A percentile compares a stretch with the other conserved stretches of the same genome.
phyloP scores from a whole-genome alignment of 2,888 invertebrate genomes.

The Ommatoiulus sabulosus region DNA sequence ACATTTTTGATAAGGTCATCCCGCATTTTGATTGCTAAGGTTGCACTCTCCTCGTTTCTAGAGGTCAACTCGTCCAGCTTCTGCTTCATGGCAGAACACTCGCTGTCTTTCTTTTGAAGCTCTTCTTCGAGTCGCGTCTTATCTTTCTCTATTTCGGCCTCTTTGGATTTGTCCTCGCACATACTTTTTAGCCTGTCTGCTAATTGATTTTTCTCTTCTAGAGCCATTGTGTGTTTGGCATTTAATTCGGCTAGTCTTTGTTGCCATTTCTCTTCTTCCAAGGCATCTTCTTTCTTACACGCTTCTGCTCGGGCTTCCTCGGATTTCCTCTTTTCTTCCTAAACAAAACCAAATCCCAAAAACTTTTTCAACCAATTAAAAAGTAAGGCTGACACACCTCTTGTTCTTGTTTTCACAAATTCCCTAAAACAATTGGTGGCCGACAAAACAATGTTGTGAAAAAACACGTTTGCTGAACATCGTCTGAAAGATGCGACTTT shows the following conservation, averaged over 20 bases:
- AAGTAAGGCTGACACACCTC: too few relatives aligned
- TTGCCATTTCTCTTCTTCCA: background rate
- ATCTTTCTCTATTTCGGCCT: background rate
- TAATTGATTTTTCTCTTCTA: conserved; percentile 8
- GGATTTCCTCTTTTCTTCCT: background rate
- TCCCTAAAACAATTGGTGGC: too few relatives aligned
- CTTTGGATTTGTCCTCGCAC: background rate
- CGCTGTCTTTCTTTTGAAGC: background rate
- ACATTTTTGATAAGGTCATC: conserved; percentile 34
- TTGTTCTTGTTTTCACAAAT: too few relatives aligned
- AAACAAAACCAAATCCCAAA: background rate
- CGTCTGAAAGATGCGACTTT: too few relatives aligned
- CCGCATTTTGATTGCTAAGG: background rate
- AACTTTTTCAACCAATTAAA: too few relatives aligned
- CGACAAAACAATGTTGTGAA: too few relatives aligned
- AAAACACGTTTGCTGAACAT: too few relatives aligned
- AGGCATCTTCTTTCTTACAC: background rate
- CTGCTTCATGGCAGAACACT: background rate
- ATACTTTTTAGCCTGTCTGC: background rate
- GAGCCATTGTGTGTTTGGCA: background rate
- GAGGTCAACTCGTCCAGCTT: background rate
- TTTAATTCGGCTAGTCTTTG: background rate
- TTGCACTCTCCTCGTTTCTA: background rate
- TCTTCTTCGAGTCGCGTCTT: background rate
- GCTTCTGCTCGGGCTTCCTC: background rate